Percentiles rank a stretch among this genome's conserved stretches.
Evolutionary conservation across 2,888 invertebrate species (phyloP).

Genomic region (Drosophila glabriapex): DNA sequence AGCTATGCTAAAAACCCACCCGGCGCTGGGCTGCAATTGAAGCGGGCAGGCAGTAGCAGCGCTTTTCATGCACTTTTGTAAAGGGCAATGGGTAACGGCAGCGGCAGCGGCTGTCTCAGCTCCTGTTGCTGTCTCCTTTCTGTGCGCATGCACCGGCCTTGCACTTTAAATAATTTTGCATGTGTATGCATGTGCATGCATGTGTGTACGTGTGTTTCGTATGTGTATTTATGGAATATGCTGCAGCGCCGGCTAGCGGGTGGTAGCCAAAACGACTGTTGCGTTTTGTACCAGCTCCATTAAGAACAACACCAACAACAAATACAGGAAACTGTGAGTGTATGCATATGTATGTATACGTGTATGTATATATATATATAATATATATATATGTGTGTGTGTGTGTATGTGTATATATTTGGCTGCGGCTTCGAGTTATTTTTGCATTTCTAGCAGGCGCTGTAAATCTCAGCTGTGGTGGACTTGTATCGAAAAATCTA

Average conservation of each 20-base stretch:
- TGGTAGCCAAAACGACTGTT: conserved; percentile 66
- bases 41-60: conserved; percentile 34
- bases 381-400: not conserved
- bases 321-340: conserved; percentile 1
- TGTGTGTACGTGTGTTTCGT: conserved; percentile 18
- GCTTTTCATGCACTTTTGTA: conserved; percentile 58
- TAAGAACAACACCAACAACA: conserved; percentile 24
- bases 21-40: conserved; percentile 25
- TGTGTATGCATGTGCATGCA: conserved; percentile 5
- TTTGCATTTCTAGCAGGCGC: conserved; percentile 59
- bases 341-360: not conserved
- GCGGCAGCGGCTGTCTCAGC: conserved; percentile 51
- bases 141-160: conserved; percentile 76
- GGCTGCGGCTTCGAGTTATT: conserved; percentile 73
- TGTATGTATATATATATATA: conserved; percentile 14
- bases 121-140: conserved; percentile 73
- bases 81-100: conserved; percentile 70
- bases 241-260: conserved; percentile 51
- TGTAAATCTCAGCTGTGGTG: conserved; percentile 59
- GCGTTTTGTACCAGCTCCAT: conserved; percentile 53
- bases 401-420: conserved; percentile 18
- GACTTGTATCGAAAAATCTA: conserved; percentile 58
- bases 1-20: conserved; percentile 30
- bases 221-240: conserved; percentile 28
- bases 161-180: conserved; percentile 54